A percentile compares a stretch with the other conserved stretches of the same genome.
Evolutionary conservation across 2,797 vertebrate species (phyloP).

Genomic region (Sparidentex hasta): DNA sequence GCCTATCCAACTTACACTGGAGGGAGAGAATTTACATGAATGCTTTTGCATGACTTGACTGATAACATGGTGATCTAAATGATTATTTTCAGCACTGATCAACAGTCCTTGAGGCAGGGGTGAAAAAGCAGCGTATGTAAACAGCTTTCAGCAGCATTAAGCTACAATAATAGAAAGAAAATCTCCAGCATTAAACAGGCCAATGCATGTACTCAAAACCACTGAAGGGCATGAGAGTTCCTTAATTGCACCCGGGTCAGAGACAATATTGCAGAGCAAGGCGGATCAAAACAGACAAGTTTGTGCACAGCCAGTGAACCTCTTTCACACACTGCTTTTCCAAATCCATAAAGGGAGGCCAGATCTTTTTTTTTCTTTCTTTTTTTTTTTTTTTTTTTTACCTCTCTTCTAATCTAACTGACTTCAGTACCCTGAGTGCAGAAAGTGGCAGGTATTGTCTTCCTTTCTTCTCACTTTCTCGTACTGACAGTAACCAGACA

Average conservation of each 20-base stretch:
- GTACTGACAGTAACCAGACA: constrained; percentile 77
- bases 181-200: constrained; percentile 46
- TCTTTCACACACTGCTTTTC: constrained; percentile 43
- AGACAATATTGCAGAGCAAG: constrained; percentile 29
- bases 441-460: constrained; percentile 74
- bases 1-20: too few species aligned
- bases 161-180: constrained; percentile 35
- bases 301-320: constrained; percentile 42
- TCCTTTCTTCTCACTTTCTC: constrained; percentile 74
- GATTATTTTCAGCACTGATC: not conserved
- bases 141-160: constrained; percentile 39
- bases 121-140: constrained; percentile 18
- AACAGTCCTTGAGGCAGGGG: not conserved
- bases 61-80: not conserved
- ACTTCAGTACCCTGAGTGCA: constrained; percentile 62
- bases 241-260: constrained; percentile 41
- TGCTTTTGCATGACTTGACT: not conserved
- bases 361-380: constrained; percentile 7
- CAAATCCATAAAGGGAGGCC: constrained; percentile 32
- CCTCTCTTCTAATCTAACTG: constrained; percentile 45
- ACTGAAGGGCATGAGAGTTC: constrained; percentile 50
- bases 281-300: constrained; percentile 60
- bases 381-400: not conserved
- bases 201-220: constrained; percentile 40
- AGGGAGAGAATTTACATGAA: not conserved